Conservation (phyloP, 2,797 vertebrate genomes). For the Bucorvus abyssinicus region DNA sequence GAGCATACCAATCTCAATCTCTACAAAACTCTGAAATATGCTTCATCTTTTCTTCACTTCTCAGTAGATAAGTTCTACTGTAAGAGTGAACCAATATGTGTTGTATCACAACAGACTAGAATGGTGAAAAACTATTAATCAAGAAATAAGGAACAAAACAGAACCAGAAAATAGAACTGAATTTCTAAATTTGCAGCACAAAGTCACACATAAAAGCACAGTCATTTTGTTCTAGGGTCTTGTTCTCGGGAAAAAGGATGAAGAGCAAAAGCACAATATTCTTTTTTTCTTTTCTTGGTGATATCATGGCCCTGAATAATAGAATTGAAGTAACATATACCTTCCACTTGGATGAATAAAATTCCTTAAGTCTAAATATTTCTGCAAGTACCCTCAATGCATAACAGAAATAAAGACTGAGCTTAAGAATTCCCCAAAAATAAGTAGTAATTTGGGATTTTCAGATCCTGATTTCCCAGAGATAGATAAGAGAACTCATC, state of each 20-base stretch:
- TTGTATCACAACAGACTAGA: not conserved
- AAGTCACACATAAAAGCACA: not conserved
- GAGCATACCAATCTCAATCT: not conserved
- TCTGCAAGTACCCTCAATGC: not conserved
- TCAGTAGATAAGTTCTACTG: not conserved
- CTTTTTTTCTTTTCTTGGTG: not conserved
- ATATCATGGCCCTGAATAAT: not conserved
- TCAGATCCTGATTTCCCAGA: not conserved
- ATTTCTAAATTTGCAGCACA: not conserved
- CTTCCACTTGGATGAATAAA: not conserved
- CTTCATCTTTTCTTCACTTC: slow-evolving; percentile 34
- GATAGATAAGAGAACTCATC: not conserved
- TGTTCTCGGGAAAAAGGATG: not conserved
- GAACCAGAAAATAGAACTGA: not conserved
- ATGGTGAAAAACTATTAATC: not conserved
- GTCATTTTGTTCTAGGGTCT: not conserved
- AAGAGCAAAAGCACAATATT: not conserved
- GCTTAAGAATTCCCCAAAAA: not conserved
- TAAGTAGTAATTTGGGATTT: not conserved
- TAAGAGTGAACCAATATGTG: not conserved
- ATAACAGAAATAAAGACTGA: not conserved
- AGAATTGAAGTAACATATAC: not conserved
- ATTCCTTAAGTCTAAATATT: not conserved
- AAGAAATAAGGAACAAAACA: too few relatives aligned
- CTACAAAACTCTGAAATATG: not conserved